These are phyloP conservation scores for Orchestes rusci DNA, from an alignment of 2,888 invertebrate genomes.

Conservation along the genomic window DNA sequence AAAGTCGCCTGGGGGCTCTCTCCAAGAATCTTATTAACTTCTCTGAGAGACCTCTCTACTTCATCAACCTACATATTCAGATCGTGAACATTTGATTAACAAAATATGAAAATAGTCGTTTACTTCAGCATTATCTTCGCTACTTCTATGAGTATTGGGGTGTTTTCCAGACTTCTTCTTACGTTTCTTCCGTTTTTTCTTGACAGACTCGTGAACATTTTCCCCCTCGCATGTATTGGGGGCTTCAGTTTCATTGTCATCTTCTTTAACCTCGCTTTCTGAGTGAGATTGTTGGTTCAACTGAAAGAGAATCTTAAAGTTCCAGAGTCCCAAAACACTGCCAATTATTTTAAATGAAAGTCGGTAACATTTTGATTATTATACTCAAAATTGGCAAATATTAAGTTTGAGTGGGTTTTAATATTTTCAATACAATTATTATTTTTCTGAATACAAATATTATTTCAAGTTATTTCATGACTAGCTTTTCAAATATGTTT, in stretches of 20 bases:
- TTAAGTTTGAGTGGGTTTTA: no score
- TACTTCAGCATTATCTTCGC: constrained; percentile 59
- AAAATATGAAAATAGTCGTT: no score
- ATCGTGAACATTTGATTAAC: no score
- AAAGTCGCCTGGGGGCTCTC: constrained; percentile 40
- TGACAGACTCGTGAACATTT: constrained; percentile 45
- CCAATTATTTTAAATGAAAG: no score
- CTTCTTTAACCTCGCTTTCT: constrained; percentile 63
- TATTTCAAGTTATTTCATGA: no score
- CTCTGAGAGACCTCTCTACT: constrained; percentile 57
- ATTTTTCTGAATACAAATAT: no score
- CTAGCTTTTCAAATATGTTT: no score
- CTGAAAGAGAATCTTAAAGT: no score
- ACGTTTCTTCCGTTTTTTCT: constrained; percentile 56
- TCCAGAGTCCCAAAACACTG: no score
- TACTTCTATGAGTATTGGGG: constrained; percentile 48
- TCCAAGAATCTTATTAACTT: constrained; percentile 61
- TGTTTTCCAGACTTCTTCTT: constrained; percentile 56
- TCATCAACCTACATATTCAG: constrained; percentile 50
- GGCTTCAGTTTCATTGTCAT: constrained; percentile 58
- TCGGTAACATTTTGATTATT: not conserved
- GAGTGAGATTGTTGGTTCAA: constrained; percentile 53
- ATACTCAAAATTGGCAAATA: not conserved
- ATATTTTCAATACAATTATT: no score
- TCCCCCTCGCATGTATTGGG: constrained; percentile 48